phyloP scores from a whole-genome alignment of 2,888 invertebrate species.

The Thalpophila matura region DNA sequence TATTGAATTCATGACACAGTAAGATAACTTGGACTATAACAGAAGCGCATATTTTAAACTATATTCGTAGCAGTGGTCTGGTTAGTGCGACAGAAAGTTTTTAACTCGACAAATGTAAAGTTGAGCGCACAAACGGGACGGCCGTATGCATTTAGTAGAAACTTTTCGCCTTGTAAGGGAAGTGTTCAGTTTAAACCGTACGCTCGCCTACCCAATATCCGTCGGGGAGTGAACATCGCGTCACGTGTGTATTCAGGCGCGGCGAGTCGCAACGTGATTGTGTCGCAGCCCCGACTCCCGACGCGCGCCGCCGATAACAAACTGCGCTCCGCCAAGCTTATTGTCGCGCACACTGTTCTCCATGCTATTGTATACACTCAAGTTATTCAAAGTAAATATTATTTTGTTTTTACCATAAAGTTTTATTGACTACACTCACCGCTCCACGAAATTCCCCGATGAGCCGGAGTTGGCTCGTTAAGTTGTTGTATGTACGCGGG shows the following conservation, averaged over 20 bases:
- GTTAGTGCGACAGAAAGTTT: constrained; percentile 73
- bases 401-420: constrained; percentile 71
- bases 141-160: constrained; percentile 85
- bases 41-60: constrained; percentile 45
- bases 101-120: constrained; percentile 81
- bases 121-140: constrained; percentile 77
- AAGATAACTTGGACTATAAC: constrained; percentile 27
- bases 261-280: constrained; percentile 70
- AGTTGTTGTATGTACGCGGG: constrained; percentile 73
- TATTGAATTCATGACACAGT: constrained; percentile 40
- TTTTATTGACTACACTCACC: constrained; percentile 75
- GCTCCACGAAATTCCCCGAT: constrained; percentile 74
- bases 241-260: constrained; percentile 77
- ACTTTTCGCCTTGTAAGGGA: constrained; percentile 86
- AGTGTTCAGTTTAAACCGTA: constrained; percentile 81
- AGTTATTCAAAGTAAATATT: constrained; percentile 73
- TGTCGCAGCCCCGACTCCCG: constrained; percentile 60
- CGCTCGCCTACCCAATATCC: constrained; percentile 83
- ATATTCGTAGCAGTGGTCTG: constrained; percentile 60
- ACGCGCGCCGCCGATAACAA: constrained; percentile 72
- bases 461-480: constrained; percentile 83
- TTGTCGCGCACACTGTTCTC: constrained; percentile 68
- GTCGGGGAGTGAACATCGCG: constrained; percentile 75
- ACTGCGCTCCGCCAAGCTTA: constrained; percentile 69
- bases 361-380: constrained; percentile 58